Percentiles rank a stretch among this genome's conserved stretches.
Conservation (phyloP, 1,140 invertebrate species). For the Lysiphlebus fabarum region DNA sequence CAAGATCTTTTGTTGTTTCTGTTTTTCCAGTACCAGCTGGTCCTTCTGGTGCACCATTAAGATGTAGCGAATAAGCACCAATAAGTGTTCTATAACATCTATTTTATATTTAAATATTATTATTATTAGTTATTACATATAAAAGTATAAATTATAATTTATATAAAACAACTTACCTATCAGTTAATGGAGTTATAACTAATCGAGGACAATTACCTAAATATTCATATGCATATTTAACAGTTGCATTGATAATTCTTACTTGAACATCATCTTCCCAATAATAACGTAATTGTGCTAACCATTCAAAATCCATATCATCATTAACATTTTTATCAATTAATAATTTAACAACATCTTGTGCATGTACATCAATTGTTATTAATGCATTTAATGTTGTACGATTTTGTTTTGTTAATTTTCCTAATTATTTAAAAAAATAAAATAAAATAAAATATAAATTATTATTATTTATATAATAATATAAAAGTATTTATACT, state of each 20-base stretch:
- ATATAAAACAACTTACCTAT: constrained; percentile 41
- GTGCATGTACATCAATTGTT: constrained; percentile 88
- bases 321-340: constrained; percentile 65
- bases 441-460: not conserved
- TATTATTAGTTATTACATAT: not conserved
- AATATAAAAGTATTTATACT: not conserved
- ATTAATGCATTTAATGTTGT: constrained; percentile 84
- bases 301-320: constrained; percentile 87
- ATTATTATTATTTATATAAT: constrained; percentile 6
- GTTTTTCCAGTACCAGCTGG: constrained; percentile 88
- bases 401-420: constrained; percentile 63
- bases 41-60: constrained; percentile 86
- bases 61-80: constrained; percentile 81
- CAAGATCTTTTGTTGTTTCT: constrained; percentile 85
- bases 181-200: constrained; percentile 68
- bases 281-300: constrained; percentile 88
- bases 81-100: constrained; percentile 84
- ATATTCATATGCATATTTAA: constrained; percentile 89
- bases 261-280: constrained; percentile 81
- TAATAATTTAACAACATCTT: constrained; percentile 80
- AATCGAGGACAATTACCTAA: constrained; percentile 74
- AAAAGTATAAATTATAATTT: not conserved
- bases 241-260: constrained; percentile 82
- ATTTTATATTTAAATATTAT: not conserved
- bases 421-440: constrained; percentile 54